Conservation (phyloP, 37 sponge, comb jelly and placozoan genomes). For the Eunapius fragilis region DNA sequence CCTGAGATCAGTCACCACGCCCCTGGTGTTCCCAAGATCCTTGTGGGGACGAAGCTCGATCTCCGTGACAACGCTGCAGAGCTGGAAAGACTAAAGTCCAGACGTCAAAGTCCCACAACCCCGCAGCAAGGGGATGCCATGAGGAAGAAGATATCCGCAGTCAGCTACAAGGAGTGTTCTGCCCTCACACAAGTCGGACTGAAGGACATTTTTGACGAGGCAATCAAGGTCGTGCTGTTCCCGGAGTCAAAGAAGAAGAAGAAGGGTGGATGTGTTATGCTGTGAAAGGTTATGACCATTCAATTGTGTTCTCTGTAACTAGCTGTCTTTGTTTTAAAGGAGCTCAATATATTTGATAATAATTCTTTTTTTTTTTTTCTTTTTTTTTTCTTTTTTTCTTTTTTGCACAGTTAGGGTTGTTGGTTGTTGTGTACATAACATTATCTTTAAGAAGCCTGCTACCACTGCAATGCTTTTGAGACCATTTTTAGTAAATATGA, state of each 20-base stretch:
- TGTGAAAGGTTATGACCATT: constrained; percentile 22
- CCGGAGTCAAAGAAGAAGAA: constrained; percentile 68
- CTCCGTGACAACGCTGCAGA: constrained; percentile 74
- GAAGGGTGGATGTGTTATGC: constrained; percentile 60
- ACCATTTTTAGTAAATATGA: background rate
- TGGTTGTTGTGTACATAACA: background rate
- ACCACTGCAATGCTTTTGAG: constrained; percentile 1
- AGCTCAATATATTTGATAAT: background rate
- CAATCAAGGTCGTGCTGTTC: constrained; percentile 85
- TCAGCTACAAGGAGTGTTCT: constrained; percentile 83
- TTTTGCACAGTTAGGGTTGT: background rate
- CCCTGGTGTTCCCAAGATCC: constrained; percentile 85
- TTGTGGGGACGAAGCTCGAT: constrained; percentile 91
- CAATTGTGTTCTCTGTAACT: background rate
- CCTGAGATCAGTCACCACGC: constrained; percentile 89
- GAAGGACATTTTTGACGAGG: constrained; percentile 90
- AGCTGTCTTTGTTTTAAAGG: background rate
- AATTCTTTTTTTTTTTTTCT: background rate
- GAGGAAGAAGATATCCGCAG: constrained; percentile 78
- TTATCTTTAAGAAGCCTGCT: background rate
- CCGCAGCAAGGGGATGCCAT: constrained; percentile 74
- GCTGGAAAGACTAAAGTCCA: constrained; percentile 59
- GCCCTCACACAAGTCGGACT: constrained; percentile 89
- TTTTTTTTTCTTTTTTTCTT: too few relatives aligned
- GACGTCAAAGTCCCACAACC: constrained; percentile 64